Base-by-base conservation (phyloP, 2,113 vertebrate species). In the Albula goreensis region DNA sequence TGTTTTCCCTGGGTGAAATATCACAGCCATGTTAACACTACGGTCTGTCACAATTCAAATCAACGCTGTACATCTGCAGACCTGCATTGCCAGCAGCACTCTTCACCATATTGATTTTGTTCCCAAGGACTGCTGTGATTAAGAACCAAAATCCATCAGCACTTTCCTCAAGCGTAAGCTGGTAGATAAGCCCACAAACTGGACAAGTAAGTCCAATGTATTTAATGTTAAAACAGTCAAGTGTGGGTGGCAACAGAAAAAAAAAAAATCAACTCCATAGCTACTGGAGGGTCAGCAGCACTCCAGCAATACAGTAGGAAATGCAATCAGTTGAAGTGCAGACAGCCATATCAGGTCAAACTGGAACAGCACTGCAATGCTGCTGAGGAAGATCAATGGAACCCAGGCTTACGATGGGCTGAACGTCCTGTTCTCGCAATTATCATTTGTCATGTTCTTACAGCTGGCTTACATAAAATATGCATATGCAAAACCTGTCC, bases 401-500 rank as follows among this genome's bases (percentile, higher is more conserved):
- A 22, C 17, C 50, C 48, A 63, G 60, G 60, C 60, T 63, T 15
- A 19, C 2, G 60, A 63, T 63, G 60, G 60, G 60, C 60, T 63
- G 60, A 15, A 63, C 4, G 60, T 12, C 60, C 17, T 17, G 60
- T 63, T 17, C 60, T 19, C 60, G 3, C 2, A 7, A 56, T 63
- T 63, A 63, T 4, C 3, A 63, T 63, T 63, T 15, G 11, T 63
- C 17, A 63, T 63, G 60, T 63, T 63, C 60, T 17, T 63, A 63
- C 60, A 63, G 60, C 60, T 63, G 60, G 60, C 60, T 63, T 63
- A 63, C 15, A 63, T 63, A 51, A 77, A 82, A 85, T 78, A 84
- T 78, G 80, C 85, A 86, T 86, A 82, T 86, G 86, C 79, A 77
- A 90, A 89, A 87, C 87, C 82, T 90, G 89, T 74, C 88, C 89